Evolutionary conservation across 2,797 vertebrate species (phyloP), one percentile per base, ranked within the genome.

Genomic region (Ceyx erithaca): DNA sequence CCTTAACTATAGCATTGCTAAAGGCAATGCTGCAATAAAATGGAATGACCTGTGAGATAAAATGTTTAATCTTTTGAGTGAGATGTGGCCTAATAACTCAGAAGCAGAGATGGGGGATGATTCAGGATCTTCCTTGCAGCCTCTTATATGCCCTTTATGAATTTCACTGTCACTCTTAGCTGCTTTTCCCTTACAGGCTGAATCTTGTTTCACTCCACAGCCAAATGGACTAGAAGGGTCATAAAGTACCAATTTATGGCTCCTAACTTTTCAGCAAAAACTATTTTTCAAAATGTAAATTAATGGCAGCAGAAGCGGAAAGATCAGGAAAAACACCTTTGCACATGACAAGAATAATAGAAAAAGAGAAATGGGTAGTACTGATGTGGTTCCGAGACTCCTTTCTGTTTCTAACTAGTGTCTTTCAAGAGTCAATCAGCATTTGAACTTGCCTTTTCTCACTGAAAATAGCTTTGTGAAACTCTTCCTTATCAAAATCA

Each of bases 31-130:
- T 94, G 82, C 90, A 91, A 91, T 96, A 94, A 96, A 97, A 95
- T 58, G 57, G 89, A 96, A 93, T 85, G 70, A 94, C 86, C 82
- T 91, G 75, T 69, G 80, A 95, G 94, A 97, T 94, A 92, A 97
- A 93, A 95, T 94, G 81, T 92, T 96, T 95, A 92, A 92, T 95
- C 93, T 96, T 97, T 92, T 97, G 94, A 96, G 87, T 94, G 92
- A 97, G 93, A 95, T 94, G 94, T 95, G 88, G 92, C 88, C 92
- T 92, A 94, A 89, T 96, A 93, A 93, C 85, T 94, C 90, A 96
- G 80, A 93, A 86, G 33, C 63, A 87, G 85, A 89, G 77, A 45
- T 35, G 31, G 54, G 57, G 21, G 54, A 67, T 91, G 93, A 94
- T 89, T 94, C 92, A 80, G 37, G 61, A 45, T 73, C 83, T 95